Evolutionary conservation across 2,888 invertebrate species (phyloP), one percentile per base, ranked within the genome.

Genomic region (Yponomeuta evonymella): DNA sequence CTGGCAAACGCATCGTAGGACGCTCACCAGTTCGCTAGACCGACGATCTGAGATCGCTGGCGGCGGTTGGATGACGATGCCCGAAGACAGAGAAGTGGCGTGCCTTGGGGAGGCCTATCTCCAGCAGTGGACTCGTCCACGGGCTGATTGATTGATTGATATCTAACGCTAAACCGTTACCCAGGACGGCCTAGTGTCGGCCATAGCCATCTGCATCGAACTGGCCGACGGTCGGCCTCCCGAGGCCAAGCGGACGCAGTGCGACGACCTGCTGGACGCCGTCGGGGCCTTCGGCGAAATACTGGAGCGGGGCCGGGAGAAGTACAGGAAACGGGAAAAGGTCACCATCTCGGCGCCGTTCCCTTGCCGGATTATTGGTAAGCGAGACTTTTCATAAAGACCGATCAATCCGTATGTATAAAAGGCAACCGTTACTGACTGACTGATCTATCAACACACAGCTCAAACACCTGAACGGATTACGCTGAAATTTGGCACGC

Each of bases 351-450:
- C 84, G 0, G 80, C 82, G 69, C 90, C 91, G 1, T 84, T 87
- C 74, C 89, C 90, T 0, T 81, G 84, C 75, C 83, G 88, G 73
- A 89, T 91, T 76, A 86, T 89, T 74, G 87, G 91, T 91, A 48
- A 85, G 84, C 74, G 51, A 4, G 51, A 12, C 51, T 5, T 58
- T 1, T 12, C 15, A 2, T 15, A 5, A 58, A 1, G 23, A 23
- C 23, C 23, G 23, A 23, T 23, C 23, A 23, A 23, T 23, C 23
- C 23, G 23, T 23, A 23, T 23, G 23, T 23, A 23, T 23, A 23
- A 23, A 23, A 23, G 23, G 23, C 23, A 23, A 23, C 23, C 23
- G 23, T 23, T 23, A 23, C 0, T 23, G 23, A 23, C 23, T 23
- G 23, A 23, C 23, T 23, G 23, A 23, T 23, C 23, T 23, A 23